A percentile compares a stretch with the other conserved stretches of the same genome.
Conservation (phyloP, 2,797 vertebrate genomes). For the Benthosema pterotum region DNA sequence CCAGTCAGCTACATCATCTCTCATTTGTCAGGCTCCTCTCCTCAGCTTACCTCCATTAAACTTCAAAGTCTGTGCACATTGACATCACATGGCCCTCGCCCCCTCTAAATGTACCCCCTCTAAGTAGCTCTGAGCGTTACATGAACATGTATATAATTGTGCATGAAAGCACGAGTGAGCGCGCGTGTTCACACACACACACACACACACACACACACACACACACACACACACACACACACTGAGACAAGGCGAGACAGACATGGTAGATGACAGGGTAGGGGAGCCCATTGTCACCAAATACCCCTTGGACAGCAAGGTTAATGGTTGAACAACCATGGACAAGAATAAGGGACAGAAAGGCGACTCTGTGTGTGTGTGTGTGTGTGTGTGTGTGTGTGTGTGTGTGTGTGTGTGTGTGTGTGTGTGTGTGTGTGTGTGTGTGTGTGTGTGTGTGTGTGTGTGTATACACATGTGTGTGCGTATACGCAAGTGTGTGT, state of each 20-base stretch:
- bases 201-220: constrained; percentile 17
- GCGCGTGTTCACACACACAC: too few species aligned
- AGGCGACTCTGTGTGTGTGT: neutral
- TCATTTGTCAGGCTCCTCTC: constrained; percentile 27
- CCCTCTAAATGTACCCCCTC: too few species aligned
- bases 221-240: neutral
- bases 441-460: neutral
- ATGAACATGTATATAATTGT: neutral
- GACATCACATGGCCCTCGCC: constrained; percentile 11
- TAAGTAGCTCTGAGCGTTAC: neutral
- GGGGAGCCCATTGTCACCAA: neutral
- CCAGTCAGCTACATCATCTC: constrained; percentile 36
- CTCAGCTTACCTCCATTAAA: constrained; percentile 21
- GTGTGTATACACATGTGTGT: constrained; percentile 13
- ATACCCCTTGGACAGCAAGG: neutral
- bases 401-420: constrained; percentile 10
- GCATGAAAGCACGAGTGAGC: too few species aligned
- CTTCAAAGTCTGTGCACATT: constrained; percentile 29
- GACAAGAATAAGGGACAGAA: neutral
- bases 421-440: constrained; percentile 14
- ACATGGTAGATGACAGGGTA: neutral
- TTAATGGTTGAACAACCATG: neutral
- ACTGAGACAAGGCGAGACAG: neutral
- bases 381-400: constrained; percentile 1
- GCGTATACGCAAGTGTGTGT: constrained; percentile 22